phyloP scores from a whole-genome alignment of 2,113 vertebrate species.

The Regulus satrapa region DNA sequence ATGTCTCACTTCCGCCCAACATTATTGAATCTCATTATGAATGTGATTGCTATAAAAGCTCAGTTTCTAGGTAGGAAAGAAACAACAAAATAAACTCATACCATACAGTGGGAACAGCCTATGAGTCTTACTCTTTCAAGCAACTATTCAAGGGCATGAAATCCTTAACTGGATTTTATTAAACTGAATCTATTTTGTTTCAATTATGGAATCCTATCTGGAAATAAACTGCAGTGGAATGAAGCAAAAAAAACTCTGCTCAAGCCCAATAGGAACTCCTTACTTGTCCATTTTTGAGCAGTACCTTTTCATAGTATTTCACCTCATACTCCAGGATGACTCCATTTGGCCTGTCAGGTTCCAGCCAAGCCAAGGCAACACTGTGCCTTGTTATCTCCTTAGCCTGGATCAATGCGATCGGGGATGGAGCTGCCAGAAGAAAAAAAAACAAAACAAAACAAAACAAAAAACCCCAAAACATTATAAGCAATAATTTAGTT shows the following conservation, averaged over 20 bases:
- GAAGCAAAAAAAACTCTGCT: not conserved
- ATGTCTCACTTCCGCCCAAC: slow-evolving; percentile 50
- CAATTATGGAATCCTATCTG: not conserved
- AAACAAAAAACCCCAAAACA: not conserved
- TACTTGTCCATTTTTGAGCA: not conserved
- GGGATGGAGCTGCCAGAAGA: slow-evolving; percentile 83
- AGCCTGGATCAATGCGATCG: slow-evolving; percentile 89
- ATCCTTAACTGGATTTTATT: slow-evolving; percentile 53
- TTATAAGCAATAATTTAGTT: not conserved
- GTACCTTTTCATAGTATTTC: slow-evolving; percentile 98
- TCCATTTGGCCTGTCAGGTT: slow-evolving; percentile 92
- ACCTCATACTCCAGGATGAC: slow-evolving; percentile 98
- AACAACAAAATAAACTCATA: not conserved
- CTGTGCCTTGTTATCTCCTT: slow-evolving; percentile 96
- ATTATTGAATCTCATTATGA: slow-evolving; percentile 63
- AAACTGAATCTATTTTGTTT: slow-evolving; percentile 31
- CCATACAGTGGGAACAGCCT: not conserved
- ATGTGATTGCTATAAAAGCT: not conserved
- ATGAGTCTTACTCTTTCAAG: slow-evolving; percentile 7
- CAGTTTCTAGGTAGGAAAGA: slow-evolving; percentile 26
- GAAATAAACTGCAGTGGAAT: not conserved
- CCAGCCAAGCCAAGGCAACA: slow-evolving; percentile 90
- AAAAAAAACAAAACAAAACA: too few relatives aligned
- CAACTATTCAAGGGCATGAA: slow-evolving; percentile 39
- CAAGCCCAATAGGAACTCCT: not conserved